Percentiles rank a stretch among this genome's conserved stretches.
phyloP scores from a whole-genome alignment of 2,113 vertebrate species.

The Pristiophorus japonicus region DNA sequence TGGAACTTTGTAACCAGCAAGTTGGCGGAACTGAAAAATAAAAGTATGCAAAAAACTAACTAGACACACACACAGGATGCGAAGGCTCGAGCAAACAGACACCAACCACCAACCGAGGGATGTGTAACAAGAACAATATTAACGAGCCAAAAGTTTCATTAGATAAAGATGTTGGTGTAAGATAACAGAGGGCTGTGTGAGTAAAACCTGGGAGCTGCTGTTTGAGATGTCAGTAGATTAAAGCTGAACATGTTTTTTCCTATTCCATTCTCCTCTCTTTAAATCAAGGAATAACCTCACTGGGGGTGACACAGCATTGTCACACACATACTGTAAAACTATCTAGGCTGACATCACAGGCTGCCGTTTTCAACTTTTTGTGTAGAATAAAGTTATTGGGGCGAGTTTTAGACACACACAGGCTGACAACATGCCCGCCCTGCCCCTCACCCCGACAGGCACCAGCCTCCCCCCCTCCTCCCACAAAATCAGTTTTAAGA shows the following conservation, averaged over 20 bases:
- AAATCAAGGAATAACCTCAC: not conserved
- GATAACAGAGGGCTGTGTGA: not conserved
- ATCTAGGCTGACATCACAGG: not conserved
- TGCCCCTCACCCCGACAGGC: not conserved
- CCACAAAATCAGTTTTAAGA: not conserved
- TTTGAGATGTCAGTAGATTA: not conserved
- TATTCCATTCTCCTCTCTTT: not conserved
- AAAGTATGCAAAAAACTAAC: constrained; percentile 59
- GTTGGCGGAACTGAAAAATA: constrained; percentile 80
- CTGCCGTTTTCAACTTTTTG: not conserved
- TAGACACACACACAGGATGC: not conserved
- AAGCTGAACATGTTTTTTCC: not conserved
- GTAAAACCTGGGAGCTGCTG: constrained; percentile 4
- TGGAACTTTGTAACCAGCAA: constrained; percentile 93
- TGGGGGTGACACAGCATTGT: not conserved
- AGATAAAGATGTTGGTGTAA: constrained; percentile 2
- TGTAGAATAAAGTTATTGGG: not conserved
- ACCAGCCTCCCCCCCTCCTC: not conserved
- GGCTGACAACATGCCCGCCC: too few relatives aligned
- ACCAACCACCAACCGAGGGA: not conserved
- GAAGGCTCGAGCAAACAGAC: not conserved
- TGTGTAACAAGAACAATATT: not conserved
- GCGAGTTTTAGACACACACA: not conserved
- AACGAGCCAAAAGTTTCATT: not conserved
- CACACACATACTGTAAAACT: not conserved